Conservation (phyloP, 2,888 invertebrate species). For the Macrosiphum euphorbiae region DNA sequence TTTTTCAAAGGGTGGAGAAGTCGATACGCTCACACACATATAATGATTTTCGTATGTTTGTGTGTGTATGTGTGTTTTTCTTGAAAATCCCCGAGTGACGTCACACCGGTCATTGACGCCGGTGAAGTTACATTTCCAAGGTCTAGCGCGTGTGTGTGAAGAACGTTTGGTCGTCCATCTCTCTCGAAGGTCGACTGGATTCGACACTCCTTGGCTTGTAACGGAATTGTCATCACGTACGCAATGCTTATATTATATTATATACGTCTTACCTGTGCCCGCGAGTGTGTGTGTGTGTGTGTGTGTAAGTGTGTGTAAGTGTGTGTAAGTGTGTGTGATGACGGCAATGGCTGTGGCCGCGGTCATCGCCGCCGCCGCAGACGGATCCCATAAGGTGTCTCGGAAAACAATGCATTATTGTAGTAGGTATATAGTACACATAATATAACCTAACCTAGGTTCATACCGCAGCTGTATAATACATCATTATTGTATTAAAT, state of each 20-base stretch:
- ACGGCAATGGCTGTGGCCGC: neutral
- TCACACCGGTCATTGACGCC: slow-evolving; percentile 60
- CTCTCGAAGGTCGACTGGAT: slow-evolving; percentile 63
- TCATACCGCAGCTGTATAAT: neutral
- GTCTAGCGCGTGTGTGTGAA: slow-evolving; percentile 33
- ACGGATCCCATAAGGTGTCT: slow-evolving; percentile 51
- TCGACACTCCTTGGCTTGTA: slow-evolving; percentile 60
- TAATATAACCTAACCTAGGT: slow-evolving; percentile 17
- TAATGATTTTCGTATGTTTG: neutral
- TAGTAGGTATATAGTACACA: neutral
- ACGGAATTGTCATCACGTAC: slow-evolving; percentile 64
- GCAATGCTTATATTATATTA: neutral
- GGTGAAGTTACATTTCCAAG: slow-evolving; percentile 60
- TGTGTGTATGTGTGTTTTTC: neutral
- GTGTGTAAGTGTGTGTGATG: neutral
- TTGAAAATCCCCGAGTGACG: slow-evolving; percentile 59
- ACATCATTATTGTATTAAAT: neutral
- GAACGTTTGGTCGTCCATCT: slow-evolving; percentile 35
- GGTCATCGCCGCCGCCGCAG: slow-evolving; percentile 35
- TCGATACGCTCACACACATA: neutral
- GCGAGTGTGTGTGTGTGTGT: neutral
- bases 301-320: neutral
- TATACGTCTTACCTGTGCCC: neutral
- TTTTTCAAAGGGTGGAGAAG: slow-evolving; percentile 7
- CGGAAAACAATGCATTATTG: slow-evolving; percentile 9